Evolutionary conservation across 2,888 invertebrate species (phyloP).

Genomic region (Meteorus cinctellus): DNA sequence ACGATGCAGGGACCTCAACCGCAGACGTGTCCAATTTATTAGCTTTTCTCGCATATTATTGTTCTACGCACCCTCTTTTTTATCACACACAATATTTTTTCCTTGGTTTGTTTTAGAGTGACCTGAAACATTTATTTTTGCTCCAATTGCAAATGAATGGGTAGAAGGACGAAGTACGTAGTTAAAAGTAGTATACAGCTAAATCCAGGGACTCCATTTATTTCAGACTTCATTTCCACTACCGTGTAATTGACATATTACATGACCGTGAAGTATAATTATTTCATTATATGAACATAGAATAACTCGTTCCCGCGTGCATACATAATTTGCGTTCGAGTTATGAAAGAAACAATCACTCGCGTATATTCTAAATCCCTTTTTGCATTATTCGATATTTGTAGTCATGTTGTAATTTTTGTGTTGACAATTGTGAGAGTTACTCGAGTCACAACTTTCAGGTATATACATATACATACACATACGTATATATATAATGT

Average conservation of each 20-base stretch:
- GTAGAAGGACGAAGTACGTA: too few relatives aligned
- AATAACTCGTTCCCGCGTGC: not conserved
- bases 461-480: constrained; percentile 53
- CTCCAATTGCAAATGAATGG: too few relatives aligned
- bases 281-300: constrained; percentile 6
- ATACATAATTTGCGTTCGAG: not conserved
- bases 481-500: not conserved
- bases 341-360: constrained; percentile 15
- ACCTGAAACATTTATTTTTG: too few relatives aligned
- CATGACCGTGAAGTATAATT: not conserved
- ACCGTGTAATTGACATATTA: too few relatives aligned
- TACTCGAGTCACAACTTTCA: constrained; percentile 60
- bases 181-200: too few relatives aligned
- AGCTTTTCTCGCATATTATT: constrained; percentile 9
- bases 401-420: constrained; percentile 45
- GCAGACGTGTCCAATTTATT: constrained; percentile 31
- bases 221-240: too few relatives aligned
- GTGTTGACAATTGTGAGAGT: constrained; percentile 55
- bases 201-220: too few relatives aligned
- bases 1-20: constrained; percentile 23
- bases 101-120: not conserved
- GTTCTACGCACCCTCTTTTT: not conserved
- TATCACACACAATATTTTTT: not conserved
- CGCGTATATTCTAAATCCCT: constrained; percentile 28
- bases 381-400: constrained; percentile 30